A percentile compares a stretch with the other conserved stretches of the same genome.
Conservation (phyloP, 1,140 invertebrate genomes). For the Zaprionus nigranus region DNA sequence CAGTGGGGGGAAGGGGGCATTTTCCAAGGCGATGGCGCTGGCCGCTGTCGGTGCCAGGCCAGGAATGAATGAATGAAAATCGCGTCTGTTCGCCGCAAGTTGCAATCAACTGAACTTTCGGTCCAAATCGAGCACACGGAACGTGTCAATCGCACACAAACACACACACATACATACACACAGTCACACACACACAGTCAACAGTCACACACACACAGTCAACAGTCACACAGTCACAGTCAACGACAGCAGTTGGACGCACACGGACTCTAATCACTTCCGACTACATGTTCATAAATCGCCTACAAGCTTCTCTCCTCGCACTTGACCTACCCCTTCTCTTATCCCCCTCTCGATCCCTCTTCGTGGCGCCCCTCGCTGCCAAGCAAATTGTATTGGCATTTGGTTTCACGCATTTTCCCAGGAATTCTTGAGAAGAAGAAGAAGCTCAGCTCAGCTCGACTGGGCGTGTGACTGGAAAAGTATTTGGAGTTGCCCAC, state of each 20-base stretch:
- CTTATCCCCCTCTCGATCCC: neutral
- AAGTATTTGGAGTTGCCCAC: neutral
- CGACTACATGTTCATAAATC: slow-evolving; percentile 73
- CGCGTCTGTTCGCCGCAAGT: slow-evolving; percentile 52
- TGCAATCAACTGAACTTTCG: slow-evolving; percentile 48
- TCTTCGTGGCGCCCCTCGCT: neutral
- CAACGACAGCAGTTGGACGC: slow-evolving; percentile 33
- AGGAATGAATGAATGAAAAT: slow-evolving; percentile 63
- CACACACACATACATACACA: neutral
- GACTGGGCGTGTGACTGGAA: no score
- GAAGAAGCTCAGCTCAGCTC: no score
- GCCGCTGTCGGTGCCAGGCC: neutral
- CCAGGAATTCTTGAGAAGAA: slow-evolving; percentile 25
- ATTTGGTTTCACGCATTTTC: slow-evolving; percentile 44
- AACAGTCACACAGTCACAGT: neutral
- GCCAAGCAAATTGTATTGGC: slow-evolving; percentile 26
- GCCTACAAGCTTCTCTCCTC: neutral
- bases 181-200: slow-evolving; percentile 12
- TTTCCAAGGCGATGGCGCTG: neutral
- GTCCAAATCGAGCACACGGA: slow-evolving; percentile 53
- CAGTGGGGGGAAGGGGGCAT: neutral
- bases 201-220: slow-evolving; percentile 5
- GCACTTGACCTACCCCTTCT: neutral
- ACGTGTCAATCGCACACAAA: slow-evolving; percentile 77
- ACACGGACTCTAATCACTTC: slow-evolving; percentile 68